Evolutionary conservation across 1,140 invertebrate species (phyloP).

Genomic region (Cryptotermes secundus): DNA sequence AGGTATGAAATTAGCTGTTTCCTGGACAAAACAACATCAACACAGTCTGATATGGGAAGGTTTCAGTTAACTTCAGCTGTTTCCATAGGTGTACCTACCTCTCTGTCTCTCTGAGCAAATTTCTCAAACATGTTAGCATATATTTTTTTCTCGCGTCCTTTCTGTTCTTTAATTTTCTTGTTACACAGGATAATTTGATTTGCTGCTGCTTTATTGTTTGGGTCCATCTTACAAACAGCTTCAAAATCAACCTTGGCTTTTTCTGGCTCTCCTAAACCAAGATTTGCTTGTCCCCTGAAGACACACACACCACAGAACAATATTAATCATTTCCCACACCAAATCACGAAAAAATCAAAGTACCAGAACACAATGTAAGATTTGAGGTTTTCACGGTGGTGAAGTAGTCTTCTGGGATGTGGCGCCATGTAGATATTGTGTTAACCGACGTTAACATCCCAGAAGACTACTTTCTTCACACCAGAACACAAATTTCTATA

Average conservation of each 20-base stretch:
- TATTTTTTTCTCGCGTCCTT: constrained; percentile 81
- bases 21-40: too few relatives aligned
- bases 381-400: too few relatives aligned
- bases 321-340: not conserved
- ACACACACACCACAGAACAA: constrained; percentile 24
- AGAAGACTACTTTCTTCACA: too few relatives aligned
- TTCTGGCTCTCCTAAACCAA: constrained; percentile 75
- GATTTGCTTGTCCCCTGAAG: constrained; percentile 57
- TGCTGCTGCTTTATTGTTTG: constrained; percentile 79
- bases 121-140: constrained; percentile 96
- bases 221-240: constrained; percentile 68
- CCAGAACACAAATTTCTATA: too few relatives aligned
- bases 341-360: not conserved
- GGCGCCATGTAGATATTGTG: too few relatives aligned
- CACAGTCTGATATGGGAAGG: too few relatives aligned
- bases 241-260: constrained; percentile 79
- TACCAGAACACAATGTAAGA: too few relatives aligned
- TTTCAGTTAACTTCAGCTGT: not conserved
- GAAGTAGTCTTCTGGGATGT: too few relatives aligned
- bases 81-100: constrained; percentile 58
- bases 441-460: too few relatives aligned
- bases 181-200: constrained; percentile 75
- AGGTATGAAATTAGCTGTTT: too few relatives aligned
- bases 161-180: constrained; percentile 71
- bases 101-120: constrained; percentile 76